Evolutionary conservation across 2,888 invertebrate species (phyloP).

Genomic region (Cepaea hortensis): DNA sequence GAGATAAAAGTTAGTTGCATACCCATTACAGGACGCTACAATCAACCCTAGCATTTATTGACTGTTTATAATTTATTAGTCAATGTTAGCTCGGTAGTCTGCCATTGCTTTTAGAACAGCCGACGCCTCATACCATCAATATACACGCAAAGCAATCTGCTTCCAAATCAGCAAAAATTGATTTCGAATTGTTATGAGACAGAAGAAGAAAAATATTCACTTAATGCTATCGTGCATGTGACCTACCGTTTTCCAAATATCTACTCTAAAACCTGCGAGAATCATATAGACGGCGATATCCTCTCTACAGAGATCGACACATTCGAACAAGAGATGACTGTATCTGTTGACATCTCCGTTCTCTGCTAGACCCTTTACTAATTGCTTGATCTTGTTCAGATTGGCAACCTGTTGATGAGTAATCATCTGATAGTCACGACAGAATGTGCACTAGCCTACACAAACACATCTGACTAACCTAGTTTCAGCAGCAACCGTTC

Average conservation of each 20-base stretch:
- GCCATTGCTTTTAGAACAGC: too few species aligned
- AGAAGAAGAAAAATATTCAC: too few species aligned
- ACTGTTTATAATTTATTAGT: too few species aligned
- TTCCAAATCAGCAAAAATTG: too few species aligned
- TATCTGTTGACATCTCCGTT: slow-evolving; percentile 62
- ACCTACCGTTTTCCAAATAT: slow-evolving; percentile 67
- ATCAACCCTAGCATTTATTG: too few species aligned
- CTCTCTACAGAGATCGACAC: slow-evolving; percentile 64
- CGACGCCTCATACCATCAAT: too few species aligned
- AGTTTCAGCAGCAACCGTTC: not conserved
- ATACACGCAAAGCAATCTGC: too few species aligned
- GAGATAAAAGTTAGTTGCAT: too few species aligned
- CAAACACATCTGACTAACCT: not conserved
- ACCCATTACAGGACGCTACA: too few species aligned
- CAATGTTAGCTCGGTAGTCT: too few species aligned
- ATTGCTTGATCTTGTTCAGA: slow-evolving; percentile 59
- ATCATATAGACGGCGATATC: slow-evolving; percentile 68
- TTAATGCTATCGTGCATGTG: too few species aligned
- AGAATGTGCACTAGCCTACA: not conserved
- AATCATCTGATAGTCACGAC: not conserved
- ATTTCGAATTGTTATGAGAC: too few species aligned
- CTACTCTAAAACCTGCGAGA: slow-evolving; percentile 63
- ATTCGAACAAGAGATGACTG: slow-evolving; percentile 65
- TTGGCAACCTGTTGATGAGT: slow-evolving; percentile 58
- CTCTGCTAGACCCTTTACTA: slow-evolving; percentile 61